Base-by-base conservation (phyloP, 2,113 vertebrate genomes). In the Lampris megalopsis region DNA sequence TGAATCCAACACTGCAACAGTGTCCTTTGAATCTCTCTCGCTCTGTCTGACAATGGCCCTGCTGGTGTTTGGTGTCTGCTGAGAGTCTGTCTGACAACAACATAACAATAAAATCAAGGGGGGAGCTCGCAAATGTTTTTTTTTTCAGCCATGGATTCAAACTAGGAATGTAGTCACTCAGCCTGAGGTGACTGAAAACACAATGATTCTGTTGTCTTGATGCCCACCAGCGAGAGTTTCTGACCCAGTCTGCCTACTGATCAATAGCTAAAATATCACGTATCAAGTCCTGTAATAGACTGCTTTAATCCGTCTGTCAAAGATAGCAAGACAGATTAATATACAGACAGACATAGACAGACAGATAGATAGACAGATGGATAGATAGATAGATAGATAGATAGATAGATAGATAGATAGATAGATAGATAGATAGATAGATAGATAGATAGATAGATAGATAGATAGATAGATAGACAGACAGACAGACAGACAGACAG, bases 1-100 rank as follows among this genome's bases (percentile, higher is more conserved):
- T n/a, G 54, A 61, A 76, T 87, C 43, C 75, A 79, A 79, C 59
- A 49, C 4, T 53, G 73, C 9, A 74, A 50, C 4, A 36, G 36
- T 75, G 72, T 73, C 37, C 40, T 42, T n/a, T 62, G 13, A 13
- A 42, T 62, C 9, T 61, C 61, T 43, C 7, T 58, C 76, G 35
- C 66, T 66, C 65, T 6, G 63, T 68, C 13, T 42, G 60, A 81
- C n/a, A n/a, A n/a, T n/a, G n/a, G n/a, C n/a, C n/a, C n/a, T n/a
- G n/a, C n/a, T n/a, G n/a, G n/a, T n/a, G n/a, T 13, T 53, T 53
- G 50, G 71, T 1, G 43, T 62, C 11, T 54, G 38, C 6, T 69
- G 66, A 71, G 0, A 1, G 71, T 3, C 49, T 63, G 61, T 7
- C 69, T 71, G 52, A 58, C 48, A 87, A 64, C 70, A 54, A 62